phyloP scores from a whole-genome alignment of 2,888 invertebrate species.

The Drosophila nr. perissopoda region DNA sequence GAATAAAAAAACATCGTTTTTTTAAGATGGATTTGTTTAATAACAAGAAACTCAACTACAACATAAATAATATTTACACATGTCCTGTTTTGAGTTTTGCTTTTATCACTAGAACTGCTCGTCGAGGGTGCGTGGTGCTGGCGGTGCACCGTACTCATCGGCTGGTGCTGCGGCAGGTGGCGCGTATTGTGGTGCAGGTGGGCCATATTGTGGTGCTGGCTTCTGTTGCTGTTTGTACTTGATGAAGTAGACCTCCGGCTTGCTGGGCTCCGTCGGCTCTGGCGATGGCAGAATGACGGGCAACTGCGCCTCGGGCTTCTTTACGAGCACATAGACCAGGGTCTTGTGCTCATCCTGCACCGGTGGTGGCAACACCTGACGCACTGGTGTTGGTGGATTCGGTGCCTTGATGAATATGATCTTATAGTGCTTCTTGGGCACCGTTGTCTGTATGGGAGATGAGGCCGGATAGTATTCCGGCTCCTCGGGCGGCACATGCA shows the following conservation, averaged over 20 bases:
- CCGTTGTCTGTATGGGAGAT: constrained; percentile 84
- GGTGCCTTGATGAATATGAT: constrained; percentile 87
- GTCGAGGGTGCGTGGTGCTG: constrained; percentile 72
- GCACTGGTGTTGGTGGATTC: constrained; percentile 85
- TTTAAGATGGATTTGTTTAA: constrained; percentile 31
- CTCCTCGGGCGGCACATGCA: constrained; percentile 87
- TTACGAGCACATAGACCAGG: constrained; percentile 93
- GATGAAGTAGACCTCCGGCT: constrained; percentile 96
- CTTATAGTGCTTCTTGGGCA: constrained; percentile 87
- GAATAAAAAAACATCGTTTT: background rate
- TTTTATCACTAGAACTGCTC: constrained; percentile 77
- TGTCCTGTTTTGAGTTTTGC: background rate
- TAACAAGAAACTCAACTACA: constrained; percentile 24
- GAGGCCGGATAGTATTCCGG: constrained; percentile 84
- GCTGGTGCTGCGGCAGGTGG: constrained; percentile 82
- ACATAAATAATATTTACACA: constrained; percentile 76
- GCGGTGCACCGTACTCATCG: constrained; percentile 80
- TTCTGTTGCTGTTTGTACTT: constrained; percentile 87
- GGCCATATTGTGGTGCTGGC: constrained; percentile 83
- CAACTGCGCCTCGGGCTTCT: constrained; percentile 94
- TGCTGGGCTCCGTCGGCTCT: constrained; percentile 93
- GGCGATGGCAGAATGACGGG: constrained; percentile 92
- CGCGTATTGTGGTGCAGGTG: constrained; percentile 82
- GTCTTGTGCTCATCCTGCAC: constrained; percentile 96
- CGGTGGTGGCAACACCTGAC: constrained; percentile 87